Base-by-base conservation (phyloP, 2,797 vertebrate genomes). In the Cheirogaleus major region DNA sequence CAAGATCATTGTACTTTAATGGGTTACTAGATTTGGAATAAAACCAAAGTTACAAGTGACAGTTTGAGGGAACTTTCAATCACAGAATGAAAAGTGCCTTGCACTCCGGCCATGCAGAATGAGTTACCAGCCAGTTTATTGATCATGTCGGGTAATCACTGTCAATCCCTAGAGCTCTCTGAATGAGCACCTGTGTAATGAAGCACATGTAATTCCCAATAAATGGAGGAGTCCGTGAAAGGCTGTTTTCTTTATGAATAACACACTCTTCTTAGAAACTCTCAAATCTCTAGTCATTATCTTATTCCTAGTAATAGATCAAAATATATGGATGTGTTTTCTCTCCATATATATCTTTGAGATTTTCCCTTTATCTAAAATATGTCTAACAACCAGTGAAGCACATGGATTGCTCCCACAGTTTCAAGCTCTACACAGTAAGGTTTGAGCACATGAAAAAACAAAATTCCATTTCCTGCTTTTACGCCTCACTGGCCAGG, bases 11-110 rank as follows among this genome's bases (percentile, higher is more conserved):
- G 82, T 59, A 57, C 43, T 95, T 38, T 90, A 96, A 84, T 5
- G 0, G 35, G 92, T 96, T 92, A 95, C 92, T 97, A 94, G 76
- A 85, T 97, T 97, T 96, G 45, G 92, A 89, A 93, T 92, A 89
- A 95, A 95, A 93, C 35, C 81, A 91, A 97, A 98, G 65, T 85
- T 93, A 95, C 23, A 95, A 95, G 78, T 76, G 38, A 95, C 89
- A 97, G 96, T 96, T 97, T 93, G 91, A 50, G 2, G 72, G 73
- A 94, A 88, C 81, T 81, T 67, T 95, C 89, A 83, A 82, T 94
- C 86, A 96, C 76, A 88, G 86, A 78, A 0, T 0, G 45, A 75
- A 45, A 91, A 81, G 52, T 22, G 75, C 1, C 50, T 23, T 65
- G 80, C 45, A 93, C 80, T 70, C 69, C 30, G 63, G 55, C 45